A percentile compares a stretch with the other conserved stretches of the same genome.
phyloP scores from a whole-genome alignment of 2,888 invertebrate genomes.

The Cheilosia vernalis region DNA sequence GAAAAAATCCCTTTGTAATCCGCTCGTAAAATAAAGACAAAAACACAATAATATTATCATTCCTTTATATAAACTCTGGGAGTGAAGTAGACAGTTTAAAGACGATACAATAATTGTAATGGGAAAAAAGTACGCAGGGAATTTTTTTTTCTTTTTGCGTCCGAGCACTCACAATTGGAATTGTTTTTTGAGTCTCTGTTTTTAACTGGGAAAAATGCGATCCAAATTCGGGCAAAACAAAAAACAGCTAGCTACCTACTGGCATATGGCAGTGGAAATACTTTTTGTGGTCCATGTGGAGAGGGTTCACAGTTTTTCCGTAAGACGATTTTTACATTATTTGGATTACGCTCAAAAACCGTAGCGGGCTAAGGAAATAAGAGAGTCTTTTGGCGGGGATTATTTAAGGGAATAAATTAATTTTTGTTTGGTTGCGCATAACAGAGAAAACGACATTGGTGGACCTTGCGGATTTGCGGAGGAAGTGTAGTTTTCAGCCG shows the following conservation, averaged over 20 bases:
- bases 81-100: too few species aligned
- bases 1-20: conserved; percentile 61
- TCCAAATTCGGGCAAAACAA: conserved; percentile 1
- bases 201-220: background rate
- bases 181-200: conserved; percentile 36
- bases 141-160: background rate
- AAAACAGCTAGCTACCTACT: conserved; percentile 2
- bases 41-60: conserved; percentile 43
- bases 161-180: background rate
- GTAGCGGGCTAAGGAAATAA: conserved; percentile 1
- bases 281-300: conserved; percentile 9
- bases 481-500: too few species aligned
- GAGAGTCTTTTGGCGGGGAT: background rate
- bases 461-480: too few species aligned
- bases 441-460: background rate
- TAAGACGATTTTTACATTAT: conserved; percentile 39
- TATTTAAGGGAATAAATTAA: conserved; percentile 12
- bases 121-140: conserved; percentile 16
- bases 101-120: conserved; percentile 44
- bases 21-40: conserved; percentile 41
- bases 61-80: background rate
- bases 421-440: background rate
- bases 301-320: conserved; percentile 16
- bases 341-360: conserved; percentile 37
- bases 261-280: conserved; percentile 13